Conservation (phyloP, 1,140 invertebrate genomes). For the Mactra quadrangularis region DNA sequence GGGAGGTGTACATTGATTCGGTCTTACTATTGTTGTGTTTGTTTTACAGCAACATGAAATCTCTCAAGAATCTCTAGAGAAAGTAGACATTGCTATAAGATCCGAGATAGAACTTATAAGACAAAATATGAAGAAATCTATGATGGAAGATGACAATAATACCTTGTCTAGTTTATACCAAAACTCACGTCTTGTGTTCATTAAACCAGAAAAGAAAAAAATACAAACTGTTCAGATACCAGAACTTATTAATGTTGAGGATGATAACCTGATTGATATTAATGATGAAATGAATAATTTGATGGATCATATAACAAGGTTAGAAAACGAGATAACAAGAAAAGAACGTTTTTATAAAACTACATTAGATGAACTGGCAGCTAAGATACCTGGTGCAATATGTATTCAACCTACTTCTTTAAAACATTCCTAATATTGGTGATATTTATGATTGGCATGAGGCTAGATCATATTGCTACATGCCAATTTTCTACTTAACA, state of each 20-base stretch:
- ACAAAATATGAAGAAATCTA: neutral
- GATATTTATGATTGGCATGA: no score
- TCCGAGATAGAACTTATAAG: neutral
- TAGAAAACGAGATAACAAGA: slow-evolving; percentile 9
- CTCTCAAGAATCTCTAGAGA: neutral
- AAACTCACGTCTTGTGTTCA: neutral
- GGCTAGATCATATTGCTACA: no score
- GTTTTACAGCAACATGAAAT: slow-evolving; percentile 12
- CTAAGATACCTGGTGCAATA: slow-evolving; percentile 20
- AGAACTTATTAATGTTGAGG: neutral
- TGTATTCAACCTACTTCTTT: slow-evolving; percentile 25
- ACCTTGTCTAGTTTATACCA: neutral
- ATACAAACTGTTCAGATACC: slow-evolving; percentile 2
- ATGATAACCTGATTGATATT: neutral
- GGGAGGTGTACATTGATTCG: no score
- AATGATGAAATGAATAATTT: slow-evolving; percentile 2
- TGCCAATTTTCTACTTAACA: no score
- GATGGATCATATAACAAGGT: neutral
- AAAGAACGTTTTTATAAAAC: slow-evolving; percentile 9
- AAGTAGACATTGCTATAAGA: neutral
- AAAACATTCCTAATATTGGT: neutral
- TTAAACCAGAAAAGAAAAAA: slow-evolving; percentile 7
- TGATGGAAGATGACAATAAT: neutral
- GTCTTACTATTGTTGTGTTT: no score
- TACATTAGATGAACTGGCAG: slow-evolving; percentile 2